phyloP scores from a whole-genome alignment of 2,113 vertebrate species.

The Neolamprologus ventralis region DNA sequence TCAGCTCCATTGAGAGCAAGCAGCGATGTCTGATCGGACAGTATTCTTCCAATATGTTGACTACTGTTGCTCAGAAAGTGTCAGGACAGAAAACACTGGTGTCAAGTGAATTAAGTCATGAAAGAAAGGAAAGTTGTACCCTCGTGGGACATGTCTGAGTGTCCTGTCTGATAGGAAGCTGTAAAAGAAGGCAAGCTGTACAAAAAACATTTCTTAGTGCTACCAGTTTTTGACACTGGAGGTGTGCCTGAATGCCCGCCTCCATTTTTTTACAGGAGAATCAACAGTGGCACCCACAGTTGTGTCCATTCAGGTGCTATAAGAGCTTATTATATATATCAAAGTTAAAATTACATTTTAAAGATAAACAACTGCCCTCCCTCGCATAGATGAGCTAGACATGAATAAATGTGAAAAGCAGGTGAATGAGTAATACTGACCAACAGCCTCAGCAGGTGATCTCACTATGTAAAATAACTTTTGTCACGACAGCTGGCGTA shows the following conservation, averaged over 20 bases:
- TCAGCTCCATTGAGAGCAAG: background rate
- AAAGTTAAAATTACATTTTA: background rate
- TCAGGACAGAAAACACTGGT: slow-evolving; percentile 3
- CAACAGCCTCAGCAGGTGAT: background rate
- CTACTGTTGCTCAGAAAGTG: slow-evolving; percentile 9
- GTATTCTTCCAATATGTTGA: background rate
- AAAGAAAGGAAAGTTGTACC: slow-evolving; percentile 12
- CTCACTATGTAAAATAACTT: background rate
- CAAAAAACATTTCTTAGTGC: background rate
- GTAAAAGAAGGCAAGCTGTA: background rate
- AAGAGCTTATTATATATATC: background rate
- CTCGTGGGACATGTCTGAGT: background rate
- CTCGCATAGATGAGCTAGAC: background rate
- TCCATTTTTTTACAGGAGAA: background rate
- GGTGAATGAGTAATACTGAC: background rate
- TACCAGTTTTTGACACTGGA: background rate
- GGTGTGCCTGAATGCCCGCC: background rate
- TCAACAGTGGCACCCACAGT: background rate
- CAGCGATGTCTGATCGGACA: background rate
- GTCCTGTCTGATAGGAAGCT: background rate
- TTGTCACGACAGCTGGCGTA: background rate
- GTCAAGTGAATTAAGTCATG: slow-evolving; percentile 9
- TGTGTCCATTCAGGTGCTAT: background rate
- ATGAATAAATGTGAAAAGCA: background rate
- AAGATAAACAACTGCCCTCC: background rate